phyloP scores from a whole-genome alignment of 2,888 invertebrate species.

The Bombylius major region DNA sequence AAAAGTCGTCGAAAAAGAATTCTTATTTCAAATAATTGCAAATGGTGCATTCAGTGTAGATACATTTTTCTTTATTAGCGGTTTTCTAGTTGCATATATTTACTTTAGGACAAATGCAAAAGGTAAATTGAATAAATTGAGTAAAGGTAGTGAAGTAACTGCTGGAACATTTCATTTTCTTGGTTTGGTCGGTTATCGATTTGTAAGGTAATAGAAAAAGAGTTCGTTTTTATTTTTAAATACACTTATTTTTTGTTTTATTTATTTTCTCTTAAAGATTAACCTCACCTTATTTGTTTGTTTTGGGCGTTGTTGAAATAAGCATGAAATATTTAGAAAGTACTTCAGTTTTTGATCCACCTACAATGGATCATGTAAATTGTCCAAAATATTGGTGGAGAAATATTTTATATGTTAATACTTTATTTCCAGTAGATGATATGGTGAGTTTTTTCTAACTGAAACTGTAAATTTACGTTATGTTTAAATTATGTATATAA shows the following conservation, averaged over 20 bases:
- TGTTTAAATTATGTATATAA: not conserved
- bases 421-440: constrained; percentile 68
- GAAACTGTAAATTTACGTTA: not conserved
- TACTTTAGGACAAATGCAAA: constrained; percentile 69
- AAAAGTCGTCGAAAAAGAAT: constrained; percentile 59
- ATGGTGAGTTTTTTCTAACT: constrained; percentile 46
- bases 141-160: constrained; percentile 50
- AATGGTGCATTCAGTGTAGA: constrained; percentile 72
- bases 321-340: constrained; percentile 76
- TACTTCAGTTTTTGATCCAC: constrained; percentile 74
- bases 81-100: constrained; percentile 70
- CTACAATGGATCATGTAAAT: constrained; percentile 65
- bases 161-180: constrained; percentile 58
- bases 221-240: not conserved
- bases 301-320: constrained; percentile 70
- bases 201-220: constrained; percentile 46
- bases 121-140: constrained; percentile 53
- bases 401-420: constrained; percentile 75
- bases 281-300: constrained; percentile 70
- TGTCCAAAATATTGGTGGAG: constrained; percentile 83
- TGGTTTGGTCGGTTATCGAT: constrained; percentile 63
- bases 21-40: constrained; percentile 65
- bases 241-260: not conserved
- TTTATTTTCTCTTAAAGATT: constrained; percentile 40
- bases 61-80: constrained; percentile 74